Base-by-base conservation (phyloP, 2,888 invertebrate genomes). In the Gnatocerus cornutus region DNA sequence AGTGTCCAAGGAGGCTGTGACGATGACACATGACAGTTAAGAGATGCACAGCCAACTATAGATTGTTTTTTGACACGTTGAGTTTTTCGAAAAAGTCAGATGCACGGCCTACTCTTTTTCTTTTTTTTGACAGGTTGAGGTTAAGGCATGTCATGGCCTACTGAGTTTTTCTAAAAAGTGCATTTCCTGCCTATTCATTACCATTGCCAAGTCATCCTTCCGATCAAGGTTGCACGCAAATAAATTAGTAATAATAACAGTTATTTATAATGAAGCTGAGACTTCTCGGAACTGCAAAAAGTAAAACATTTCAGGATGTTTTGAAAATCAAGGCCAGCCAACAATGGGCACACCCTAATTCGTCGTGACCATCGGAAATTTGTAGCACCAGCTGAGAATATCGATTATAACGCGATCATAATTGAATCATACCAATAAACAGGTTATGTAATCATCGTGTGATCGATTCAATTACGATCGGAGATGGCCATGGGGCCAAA, bases 281-380 rank as follows among this genome's bases (percentile, higher is more conserved):
- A 6, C 33, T 46, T 46, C 46, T 46, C 27, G 27, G 46, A 46
- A 46, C 4, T 16, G 27, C 2, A 50, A 43, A 41, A 56, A 43
- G n/a, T 41, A 9, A 9, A 43, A 10, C 39, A 27, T n/a, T 27
- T 53, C 33, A 30, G 12, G 46, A 45, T 41, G 29, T 21, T 10
- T 39, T 12, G 41, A 41, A 56, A 37, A 39, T 48, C 50, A 61
- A 61, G 61, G 61, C 14, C 48, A 58, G 45, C 45, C 3, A 33
- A 33, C 14, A 46, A 45, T 46, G 33, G 29, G 27, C 61, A 50
- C 61, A 9, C 61, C 61, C 50, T 61, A 48, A 61, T n/a, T n/a
- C n/a, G n/a, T 61, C 61, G 61, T 61, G 61, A 61, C 61, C 46
- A 4, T 21, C 21, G 21, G 21, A 21, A 21, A 21, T 21, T 4